Evolutionary conservation across 2,797 vertebrate genomes (phyloP).

Genomic region (Gymnocypris eckloni): DNA sequence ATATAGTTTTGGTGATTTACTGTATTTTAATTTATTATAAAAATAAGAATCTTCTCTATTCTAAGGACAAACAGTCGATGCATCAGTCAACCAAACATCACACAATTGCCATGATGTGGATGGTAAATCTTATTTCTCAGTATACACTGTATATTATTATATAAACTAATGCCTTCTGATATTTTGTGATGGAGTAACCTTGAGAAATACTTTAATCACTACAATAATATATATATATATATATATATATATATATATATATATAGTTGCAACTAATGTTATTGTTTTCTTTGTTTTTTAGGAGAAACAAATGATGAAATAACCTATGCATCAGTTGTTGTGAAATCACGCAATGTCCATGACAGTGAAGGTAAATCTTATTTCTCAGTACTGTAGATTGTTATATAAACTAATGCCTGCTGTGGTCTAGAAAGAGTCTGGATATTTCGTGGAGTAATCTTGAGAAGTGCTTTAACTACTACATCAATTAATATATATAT

Average conservation of each 20-base stretch:
- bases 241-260: too few species aligned
- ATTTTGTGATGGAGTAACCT: not conserved
- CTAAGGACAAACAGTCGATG: not conserved
- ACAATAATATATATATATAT: not conserved
- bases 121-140: not conserved
- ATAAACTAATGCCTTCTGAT: not conserved
- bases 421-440: not conserved
- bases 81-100: not conserved
- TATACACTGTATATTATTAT: not conserved
- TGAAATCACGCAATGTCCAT: not conserved
- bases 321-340: constrained; percentile 5
- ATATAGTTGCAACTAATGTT: too few species aligned
- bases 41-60: not conserved
- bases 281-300: constrained; percentile 10
- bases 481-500: not conserved
- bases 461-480: not conserved
- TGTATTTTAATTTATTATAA: not conserved
- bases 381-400: not conserved
- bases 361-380: constrained; percentile 13
- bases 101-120: not conserved
- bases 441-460: not conserved
- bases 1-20: not conserved
- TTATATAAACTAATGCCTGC: not conserved
- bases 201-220: not conserved
- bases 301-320: not conserved